Percentiles rank a stretch among this genome's conserved stretches.
phyloP scores from a whole-genome alignment of 2,888 invertebrate genomes.

The Hyppa rectilinea region DNA sequence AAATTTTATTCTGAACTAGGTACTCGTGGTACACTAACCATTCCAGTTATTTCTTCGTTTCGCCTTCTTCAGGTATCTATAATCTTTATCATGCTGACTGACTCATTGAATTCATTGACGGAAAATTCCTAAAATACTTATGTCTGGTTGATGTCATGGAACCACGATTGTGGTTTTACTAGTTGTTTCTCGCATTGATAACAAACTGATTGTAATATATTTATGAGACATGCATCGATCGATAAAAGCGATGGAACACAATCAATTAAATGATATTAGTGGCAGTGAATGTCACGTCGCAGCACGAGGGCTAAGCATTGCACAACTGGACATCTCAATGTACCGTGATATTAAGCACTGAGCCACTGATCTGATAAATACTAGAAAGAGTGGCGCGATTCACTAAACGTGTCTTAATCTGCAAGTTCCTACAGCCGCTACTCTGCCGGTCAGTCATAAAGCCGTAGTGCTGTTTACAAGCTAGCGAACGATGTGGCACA shows the following conservation, averaged over 20 bases:
- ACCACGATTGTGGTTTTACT: background rate
- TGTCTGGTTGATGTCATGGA: conserved; percentile 1
- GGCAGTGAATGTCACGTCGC: conserved; percentile 4
- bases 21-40: background rate
- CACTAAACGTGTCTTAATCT: conserved; percentile 7
- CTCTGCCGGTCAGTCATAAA: background rate
- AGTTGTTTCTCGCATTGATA: conserved; percentile 5
- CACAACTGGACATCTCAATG: conserved; percentile 25
- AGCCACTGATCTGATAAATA: conserved; percentile 33
- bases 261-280: background rate
- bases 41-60: background rate
- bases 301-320: conserved; percentile 1
- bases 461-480: conserved; percentile 2
- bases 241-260: background rate
- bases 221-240: background rate
- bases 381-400: conserved; percentile 18
- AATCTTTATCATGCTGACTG: background rate
- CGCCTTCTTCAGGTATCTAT: background rate
- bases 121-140: background rate
- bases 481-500: conserved; percentile 1
- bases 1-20: background rate
- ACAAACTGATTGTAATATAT: background rate
- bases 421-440: background rate
- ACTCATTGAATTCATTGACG: background rate
- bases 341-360: conserved; percentile 42